phyloP scores from a whole-genome alignment of 2,797 vertebrate genomes.

The Psittacula echo region DNA sequence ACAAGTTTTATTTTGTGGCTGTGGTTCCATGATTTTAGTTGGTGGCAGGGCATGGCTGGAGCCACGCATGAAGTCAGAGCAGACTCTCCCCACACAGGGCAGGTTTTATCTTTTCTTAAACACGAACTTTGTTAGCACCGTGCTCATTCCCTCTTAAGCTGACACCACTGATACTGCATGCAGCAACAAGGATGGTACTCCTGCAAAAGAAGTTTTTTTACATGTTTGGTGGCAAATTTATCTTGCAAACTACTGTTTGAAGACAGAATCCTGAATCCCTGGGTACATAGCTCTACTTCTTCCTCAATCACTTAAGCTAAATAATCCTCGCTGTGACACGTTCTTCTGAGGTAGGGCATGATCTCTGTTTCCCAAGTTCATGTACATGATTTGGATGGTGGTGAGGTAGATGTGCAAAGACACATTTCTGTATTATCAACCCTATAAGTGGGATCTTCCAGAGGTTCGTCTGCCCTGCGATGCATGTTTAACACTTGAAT shows the following conservation, averaged over 20 bases:
- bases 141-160: neutral
- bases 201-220: neutral
- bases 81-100: rapidly evolving
- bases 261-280: neutral
- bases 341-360: neutral
- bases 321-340: neutral
- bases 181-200: rapidly evolving
- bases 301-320: neutral
- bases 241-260: rapidly evolving
- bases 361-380: rapidly evolving
- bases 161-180: rapidly evolving
- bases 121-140: rapidly evolving
- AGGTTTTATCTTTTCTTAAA: neutral
- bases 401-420: too few species aligned
- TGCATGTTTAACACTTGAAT: neutral
- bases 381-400: rapidly evolving
- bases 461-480: rapidly evolving
- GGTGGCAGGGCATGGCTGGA: too few species aligned
- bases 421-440: too few species aligned
- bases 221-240: neutral
- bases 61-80: too few species aligned
- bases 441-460: too few species aligned
- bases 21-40: too few species aligned
- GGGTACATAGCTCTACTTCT: rapidly evolving
- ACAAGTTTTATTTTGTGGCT: too few species aligned